Evolutionary conservation across 1,140 invertebrate species (phyloP).

Genomic region (Lamellibrachia luymesi): DNA sequence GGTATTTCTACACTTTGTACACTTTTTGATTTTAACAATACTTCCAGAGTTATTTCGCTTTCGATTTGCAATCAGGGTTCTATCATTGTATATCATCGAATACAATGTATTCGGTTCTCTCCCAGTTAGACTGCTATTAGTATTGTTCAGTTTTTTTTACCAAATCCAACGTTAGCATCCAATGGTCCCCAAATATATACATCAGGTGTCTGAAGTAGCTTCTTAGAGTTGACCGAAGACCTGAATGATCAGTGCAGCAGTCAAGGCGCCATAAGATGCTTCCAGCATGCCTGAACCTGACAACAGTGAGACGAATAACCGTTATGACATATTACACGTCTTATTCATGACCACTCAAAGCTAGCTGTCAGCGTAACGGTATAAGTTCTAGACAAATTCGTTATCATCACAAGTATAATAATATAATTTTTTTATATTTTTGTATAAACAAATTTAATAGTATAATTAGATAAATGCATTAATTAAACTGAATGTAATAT

Average conservation of each 20-base stretch:
- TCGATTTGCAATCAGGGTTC: too few species aligned
- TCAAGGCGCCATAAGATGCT: neutral
- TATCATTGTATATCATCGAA: too few species aligned
- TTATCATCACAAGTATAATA: too few species aligned
- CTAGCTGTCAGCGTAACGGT: neutral
- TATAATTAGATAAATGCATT: too few species aligned
- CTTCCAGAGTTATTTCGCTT: too few species aligned
- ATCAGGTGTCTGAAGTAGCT: neutral
- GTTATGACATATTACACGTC: neutral
- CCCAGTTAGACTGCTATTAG: too few species aligned
- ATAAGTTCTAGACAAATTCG: neutral
- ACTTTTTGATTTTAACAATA: too few species aligned
- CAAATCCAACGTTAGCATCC: neutral
- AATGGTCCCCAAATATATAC: neutral
- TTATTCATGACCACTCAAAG: neutral
- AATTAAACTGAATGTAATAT: neutral
- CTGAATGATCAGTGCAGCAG: neutral
- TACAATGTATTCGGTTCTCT: too few species aligned
- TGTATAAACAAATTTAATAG: too few species aligned
- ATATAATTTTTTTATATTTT: too few species aligned
- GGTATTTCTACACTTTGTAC: too few species aligned
- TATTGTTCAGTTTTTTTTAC: too few species aligned
- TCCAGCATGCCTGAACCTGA: neutral
- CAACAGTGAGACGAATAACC: neutral
- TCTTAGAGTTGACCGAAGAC: neutral